Percentiles rank a stretch among this genome's conserved stretches.
Evolutionary conservation across 2,113 vertebrate species (phyloP).

Genomic region (Ictalurus punctatus): DNA sequence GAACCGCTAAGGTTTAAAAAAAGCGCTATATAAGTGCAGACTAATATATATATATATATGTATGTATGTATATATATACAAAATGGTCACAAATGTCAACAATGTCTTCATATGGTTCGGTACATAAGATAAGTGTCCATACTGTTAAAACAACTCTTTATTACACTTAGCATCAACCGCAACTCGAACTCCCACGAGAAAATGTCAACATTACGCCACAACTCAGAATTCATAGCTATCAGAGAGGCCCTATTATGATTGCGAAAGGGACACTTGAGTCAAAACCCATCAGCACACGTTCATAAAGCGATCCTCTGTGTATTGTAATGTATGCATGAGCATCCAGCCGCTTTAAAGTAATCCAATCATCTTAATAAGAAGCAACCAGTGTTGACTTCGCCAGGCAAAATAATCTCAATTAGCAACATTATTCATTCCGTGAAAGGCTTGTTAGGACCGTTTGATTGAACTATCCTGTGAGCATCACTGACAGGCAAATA

Average conservation of each 20-base stretch:
- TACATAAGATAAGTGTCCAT: neutral
- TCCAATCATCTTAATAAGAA: slow-evolving; percentile 19
- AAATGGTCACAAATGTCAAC: neutral
- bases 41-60: too few relatives aligned
- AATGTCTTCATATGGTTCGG: neutral
- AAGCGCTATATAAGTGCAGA: too few relatives aligned
- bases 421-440: slow-evolving; percentile 16
- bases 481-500: slow-evolving; percentile 12
- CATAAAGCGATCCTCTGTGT: neutral
- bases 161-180: neutral
- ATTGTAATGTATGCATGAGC: slow-evolving; percentile 8
- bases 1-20: too few relatives aligned
- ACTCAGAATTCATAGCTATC: neutral
- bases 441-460: slow-evolving; percentile 2
- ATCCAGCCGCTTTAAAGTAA: slow-evolving; percentile 1
- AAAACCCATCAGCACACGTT: slow-evolving; percentile 8
- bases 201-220: neutral
- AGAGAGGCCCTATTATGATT: neutral
- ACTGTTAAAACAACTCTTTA: neutral
- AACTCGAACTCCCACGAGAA: neutral
- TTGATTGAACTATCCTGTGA: slow-evolving; percentile 20
- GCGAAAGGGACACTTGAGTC: neutral
- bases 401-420: slow-evolving; percentile 22
- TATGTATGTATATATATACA: too few relatives aligned
- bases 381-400: slow-evolving; percentile 15